A percentile compares a stretch with the other conserved stretches of the same genome.
Conservation (phyloP, 2,888 invertebrate species). For the Sesamia inferens region DNA sequence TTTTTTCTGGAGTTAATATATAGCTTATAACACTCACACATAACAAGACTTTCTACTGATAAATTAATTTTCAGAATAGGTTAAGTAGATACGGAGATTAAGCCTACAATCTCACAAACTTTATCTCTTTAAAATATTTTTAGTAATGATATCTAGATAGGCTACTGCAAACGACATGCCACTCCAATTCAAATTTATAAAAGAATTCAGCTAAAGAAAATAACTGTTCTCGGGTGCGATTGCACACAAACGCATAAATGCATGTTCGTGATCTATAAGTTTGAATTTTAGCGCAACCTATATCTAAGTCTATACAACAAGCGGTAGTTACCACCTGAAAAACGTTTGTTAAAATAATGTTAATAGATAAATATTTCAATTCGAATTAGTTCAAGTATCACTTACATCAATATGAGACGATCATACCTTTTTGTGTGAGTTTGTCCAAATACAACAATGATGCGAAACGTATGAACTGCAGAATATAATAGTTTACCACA, state of each 20-base stretch:
- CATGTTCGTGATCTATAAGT: no score
- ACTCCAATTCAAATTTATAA: neutral
- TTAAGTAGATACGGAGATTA: no score
- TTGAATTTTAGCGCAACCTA: neutral
- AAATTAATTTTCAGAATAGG: no score
- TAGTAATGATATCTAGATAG: no score
- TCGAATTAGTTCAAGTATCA: slow-evolving; percentile 38
- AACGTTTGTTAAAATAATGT: neutral
- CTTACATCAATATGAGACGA: slow-evolving; percentile 32
- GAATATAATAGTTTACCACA: slow-evolving; percentile 65
- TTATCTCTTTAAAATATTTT: no score
- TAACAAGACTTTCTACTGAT: no score
- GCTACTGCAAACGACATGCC: neutral
- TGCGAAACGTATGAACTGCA: slow-evolving; percentile 58
- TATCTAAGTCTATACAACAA: neutral
- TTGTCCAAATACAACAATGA: slow-evolving; percentile 49
- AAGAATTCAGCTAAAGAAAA: neutral
- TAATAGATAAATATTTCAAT: neutral
- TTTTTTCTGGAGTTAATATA: no score
- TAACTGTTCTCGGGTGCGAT: no score
- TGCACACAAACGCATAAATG: no score
- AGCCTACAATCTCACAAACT: no score
- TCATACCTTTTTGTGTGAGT: slow-evolving; percentile 24
- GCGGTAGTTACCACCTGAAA: neutral
- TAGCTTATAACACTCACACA: no score